A percentile compares a stretch with the other conserved stretches of the same genome.
These are phyloP conservation scores for Eupithecia dodoneata DNA, from an alignment of 2,888 invertebrate genomes.

Conservation along the genomic window DNA sequence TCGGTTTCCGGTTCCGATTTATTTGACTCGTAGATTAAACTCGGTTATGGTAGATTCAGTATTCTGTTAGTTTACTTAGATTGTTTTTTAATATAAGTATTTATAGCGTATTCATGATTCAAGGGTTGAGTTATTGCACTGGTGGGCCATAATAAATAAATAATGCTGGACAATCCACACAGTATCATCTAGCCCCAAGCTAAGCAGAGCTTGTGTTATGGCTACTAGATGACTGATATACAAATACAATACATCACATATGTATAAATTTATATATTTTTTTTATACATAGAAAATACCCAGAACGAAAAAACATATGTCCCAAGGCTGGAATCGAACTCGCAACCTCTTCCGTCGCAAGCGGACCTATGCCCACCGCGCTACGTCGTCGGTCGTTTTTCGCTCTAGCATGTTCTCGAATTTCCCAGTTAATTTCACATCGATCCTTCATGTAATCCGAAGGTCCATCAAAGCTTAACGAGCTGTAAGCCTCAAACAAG, in stretches of 20 bases:
- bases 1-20: slow-evolving; percentile 1
- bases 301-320: no score
- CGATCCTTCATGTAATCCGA: slow-evolving; percentile 4
- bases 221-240: no score
- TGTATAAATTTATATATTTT: no score
- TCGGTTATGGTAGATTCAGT: background rate
- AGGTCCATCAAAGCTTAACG: slow-evolving; percentile 6
- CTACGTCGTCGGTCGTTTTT: background rate
- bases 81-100: background rate
- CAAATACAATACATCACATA: no score
- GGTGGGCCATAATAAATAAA: no score
- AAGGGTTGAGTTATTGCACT: background rate
- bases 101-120: background rate
- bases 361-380: no score
- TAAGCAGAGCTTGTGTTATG: no score
- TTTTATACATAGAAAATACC: no score
- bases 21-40: background rate
- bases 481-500: slow-evolving; percentile 11
- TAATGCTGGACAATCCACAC: no score
- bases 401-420: background rate
- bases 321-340: no score
- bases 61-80: background rate
- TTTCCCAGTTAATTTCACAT: slow-evolving; percentile 6
- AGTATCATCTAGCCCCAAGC: no score
- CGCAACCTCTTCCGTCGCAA: no score